phyloP scores from a whole-genome alignment of 2,113 vertebrate genomes.

The Eidolon helvum region DNA sequence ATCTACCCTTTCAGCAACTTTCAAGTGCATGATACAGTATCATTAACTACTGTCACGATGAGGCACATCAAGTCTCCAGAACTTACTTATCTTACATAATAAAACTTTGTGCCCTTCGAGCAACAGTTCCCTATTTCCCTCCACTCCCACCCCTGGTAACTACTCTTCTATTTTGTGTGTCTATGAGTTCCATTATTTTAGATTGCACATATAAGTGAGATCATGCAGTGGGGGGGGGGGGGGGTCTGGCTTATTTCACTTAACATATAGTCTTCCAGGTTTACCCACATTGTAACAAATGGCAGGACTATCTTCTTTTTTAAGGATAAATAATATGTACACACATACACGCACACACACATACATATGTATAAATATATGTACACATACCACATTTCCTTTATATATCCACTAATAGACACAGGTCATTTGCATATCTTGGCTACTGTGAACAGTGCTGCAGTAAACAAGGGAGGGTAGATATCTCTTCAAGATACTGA shows the following conservation, averaged over 20 bases:
- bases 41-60: not conserved
- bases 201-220: not conserved
- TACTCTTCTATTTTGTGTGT: not conserved
- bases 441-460: not conserved
- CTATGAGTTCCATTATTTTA: not conserved
- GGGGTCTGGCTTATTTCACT: not conserved
- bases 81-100: not conserved
- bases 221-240: no score
- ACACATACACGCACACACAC: no score
- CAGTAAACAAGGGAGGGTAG: not conserved
- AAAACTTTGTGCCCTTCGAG: not conserved
- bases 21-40: not conserved
- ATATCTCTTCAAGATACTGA: not conserved
- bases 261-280: not conserved
- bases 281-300: not conserved
- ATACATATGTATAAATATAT: not conserved
- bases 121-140: not conserved
- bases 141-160: not conserved
- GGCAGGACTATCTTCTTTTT: not conserved
- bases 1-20: not conserved
- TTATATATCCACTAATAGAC: not conserved
- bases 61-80: not conserved
- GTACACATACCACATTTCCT: no score
- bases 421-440: not conserved
- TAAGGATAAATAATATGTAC: not conserved